Conservation (phyloP, 2,888 invertebrate species). For the Callosobruchus maculatus region DNA sequence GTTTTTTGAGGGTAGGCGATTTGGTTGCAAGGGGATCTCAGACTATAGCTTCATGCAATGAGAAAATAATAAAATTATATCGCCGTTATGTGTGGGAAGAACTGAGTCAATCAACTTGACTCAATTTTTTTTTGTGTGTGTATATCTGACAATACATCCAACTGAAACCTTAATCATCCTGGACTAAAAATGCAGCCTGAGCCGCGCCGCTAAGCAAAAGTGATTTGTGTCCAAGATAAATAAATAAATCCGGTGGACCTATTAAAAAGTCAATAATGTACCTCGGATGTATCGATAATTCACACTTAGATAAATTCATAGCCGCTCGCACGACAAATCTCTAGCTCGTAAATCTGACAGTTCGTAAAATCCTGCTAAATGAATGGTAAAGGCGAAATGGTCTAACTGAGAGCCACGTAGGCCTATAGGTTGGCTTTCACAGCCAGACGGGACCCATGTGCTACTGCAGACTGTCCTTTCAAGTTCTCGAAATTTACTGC, state of each 20-base stretch:
- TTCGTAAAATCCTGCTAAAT: constrained; percentile 49
- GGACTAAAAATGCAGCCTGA: too few relatives aligned
- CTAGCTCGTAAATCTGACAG: constrained; percentile 46
- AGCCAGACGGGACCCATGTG: constrained; percentile 42
- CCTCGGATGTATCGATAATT: constrained; percentile 42
- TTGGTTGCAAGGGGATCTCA: too few relatives aligned
- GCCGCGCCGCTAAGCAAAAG: not conserved
- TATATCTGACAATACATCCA: too few relatives aligned
- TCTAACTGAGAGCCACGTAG: constrained; percentile 47
- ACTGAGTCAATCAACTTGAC: too few relatives aligned
- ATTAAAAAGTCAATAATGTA: constrained; percentile 38
- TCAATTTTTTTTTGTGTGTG: too few relatives aligned
- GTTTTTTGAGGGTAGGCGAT: too few relatives aligned
- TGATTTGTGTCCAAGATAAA: constrained; percentile 11
- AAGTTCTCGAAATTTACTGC: constrained; percentile 3
- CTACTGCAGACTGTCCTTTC: constrained; percentile 14
- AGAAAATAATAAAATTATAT: too few relatives aligned
- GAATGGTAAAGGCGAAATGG: constrained; percentile 48
- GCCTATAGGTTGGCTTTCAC: too few relatives aligned
- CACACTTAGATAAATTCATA: constrained; percentile 42
- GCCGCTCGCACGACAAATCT: constrained; percentile 40
- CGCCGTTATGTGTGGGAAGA: too few relatives aligned
- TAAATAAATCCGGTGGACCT: constrained; percentile 4
- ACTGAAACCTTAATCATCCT: too few relatives aligned
- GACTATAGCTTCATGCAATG: too few relatives aligned